Evolutionary conservation across 2,888 invertebrate genomes (phyloP).

Genomic region (Drosophila buzzatii): DNA sequence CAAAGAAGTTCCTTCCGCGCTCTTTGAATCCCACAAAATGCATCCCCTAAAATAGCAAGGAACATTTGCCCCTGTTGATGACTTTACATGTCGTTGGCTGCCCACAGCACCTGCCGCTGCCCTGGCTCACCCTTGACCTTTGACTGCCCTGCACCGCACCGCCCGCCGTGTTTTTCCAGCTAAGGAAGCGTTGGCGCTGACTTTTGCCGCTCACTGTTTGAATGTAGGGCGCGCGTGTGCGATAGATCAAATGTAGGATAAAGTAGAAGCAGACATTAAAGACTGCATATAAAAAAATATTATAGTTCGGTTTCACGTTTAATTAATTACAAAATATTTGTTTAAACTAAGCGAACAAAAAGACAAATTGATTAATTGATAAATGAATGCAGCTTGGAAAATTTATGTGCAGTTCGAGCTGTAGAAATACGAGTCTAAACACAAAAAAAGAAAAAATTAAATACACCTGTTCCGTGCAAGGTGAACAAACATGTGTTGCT

Average conservation of each 20-base stretch:
- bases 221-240: constrained; percentile 39
- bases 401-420: constrained; percentile 56
- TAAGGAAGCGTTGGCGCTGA: constrained; percentile 43
- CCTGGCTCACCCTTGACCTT: constrained; percentile 5
- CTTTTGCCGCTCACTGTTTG: constrained; percentile 32
- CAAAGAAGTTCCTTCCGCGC: background rate
- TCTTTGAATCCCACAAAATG: background rate
- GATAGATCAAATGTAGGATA: constrained; percentile 37
- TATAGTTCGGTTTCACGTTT: constrained; percentile 54
- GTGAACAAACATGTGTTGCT: constrained; percentile 62
- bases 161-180: constrained; percentile 63
- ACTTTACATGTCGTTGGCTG: constrained; percentile 26
- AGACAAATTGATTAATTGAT: constrained; percentile 80
- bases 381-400: constrained; percentile 61
- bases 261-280: constrained; percentile 10
- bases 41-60: background rate
- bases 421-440: constrained; percentile 24
- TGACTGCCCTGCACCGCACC: constrained; percentile 19
- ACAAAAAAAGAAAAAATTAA: background rate
- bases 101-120: constrained; percentile 55
- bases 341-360: constrained; percentile 53
- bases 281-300: constrained; percentile 31
- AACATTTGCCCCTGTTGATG: constrained; percentile 29
- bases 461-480: constrained; percentile 58
- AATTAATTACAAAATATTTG: constrained; percentile 79